Conservation (phyloP, 2,888 invertebrate species). For the Agriotes lineatus region DNA sequence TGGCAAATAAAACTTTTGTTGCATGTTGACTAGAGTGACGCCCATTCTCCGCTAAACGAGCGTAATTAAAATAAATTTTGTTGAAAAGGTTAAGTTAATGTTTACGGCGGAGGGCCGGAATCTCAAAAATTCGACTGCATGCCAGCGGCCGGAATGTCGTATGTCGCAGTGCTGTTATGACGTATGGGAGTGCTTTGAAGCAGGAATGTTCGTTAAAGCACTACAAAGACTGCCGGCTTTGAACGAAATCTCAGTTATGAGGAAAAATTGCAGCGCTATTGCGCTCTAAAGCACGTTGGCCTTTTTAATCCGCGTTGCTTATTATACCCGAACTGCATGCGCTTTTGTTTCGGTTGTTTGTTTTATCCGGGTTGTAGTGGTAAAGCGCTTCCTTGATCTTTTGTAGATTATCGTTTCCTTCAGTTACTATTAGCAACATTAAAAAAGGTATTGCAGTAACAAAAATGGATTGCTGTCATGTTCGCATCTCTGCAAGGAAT, state of each 20-base stretch:
- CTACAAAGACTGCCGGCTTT: conserved; percentile 30
- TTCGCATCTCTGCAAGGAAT: too few species aligned
- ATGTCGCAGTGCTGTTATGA: conserved; percentile 32
- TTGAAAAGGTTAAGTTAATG: not conserved
- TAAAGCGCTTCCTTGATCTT: too few species aligned
- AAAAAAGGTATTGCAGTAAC: too few species aligned
- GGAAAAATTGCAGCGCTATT: conserved; percentile 18
- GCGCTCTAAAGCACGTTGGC: conserved; percentile 9
- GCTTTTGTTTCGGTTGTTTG: not conserved
- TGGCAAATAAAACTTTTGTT: too few species aligned
- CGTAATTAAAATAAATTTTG: not conserved
- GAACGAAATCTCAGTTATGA: conserved; percentile 30
- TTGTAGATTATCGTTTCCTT: too few species aligned
- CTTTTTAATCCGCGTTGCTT: conserved; percentile 16
- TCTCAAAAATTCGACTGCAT: conserved; percentile 26
- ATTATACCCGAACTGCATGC: not conserved
- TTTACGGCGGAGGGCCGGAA: not conserved
- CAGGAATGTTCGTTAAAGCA: conserved; percentile 35
- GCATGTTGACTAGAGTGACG: too few species aligned
- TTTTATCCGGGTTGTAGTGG: not conserved
- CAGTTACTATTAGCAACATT: too few species aligned
- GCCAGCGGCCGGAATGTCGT: conserved; percentile 26
- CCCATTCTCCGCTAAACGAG: not conserved
- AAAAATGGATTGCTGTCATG: too few species aligned
- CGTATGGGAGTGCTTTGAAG: conserved; percentile 30